Evolutionary conservation across 2,797 vertebrate genomes (phyloP), one percentile per base, ranked within the genome.

Genomic region (Acestrorhynchus altus): DNA sequence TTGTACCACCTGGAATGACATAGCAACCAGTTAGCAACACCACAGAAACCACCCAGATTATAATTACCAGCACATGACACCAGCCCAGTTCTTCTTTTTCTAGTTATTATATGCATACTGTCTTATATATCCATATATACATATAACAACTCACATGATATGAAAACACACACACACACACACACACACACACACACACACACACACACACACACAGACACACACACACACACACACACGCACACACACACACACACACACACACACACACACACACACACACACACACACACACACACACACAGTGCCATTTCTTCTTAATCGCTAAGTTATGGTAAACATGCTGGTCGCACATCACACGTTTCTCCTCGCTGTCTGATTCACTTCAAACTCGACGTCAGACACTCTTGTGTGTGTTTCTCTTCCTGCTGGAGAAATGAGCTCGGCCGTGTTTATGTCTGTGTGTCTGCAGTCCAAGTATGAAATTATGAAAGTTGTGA

Each of bases 401-500:
- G 13, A 24, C 52, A 11, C 11, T 8, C 18, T 8, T n/a, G 54
- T 11, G 9, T 28, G 8, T 59, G 56, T 59, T 59, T 59, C 28
- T 16, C 12, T 16, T 35, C 31, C 6, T 35, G 31, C 31, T 35
- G 31, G 31, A 35, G 31, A 35, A 28, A 26, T 7, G 16, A 20
- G 16, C 16, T 40, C 16, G 10, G 8, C 13, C 40, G 42, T 73
- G 46, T 61, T 13, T 42, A 40, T 18, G 22, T 66, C n/a, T 67
- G 46, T n/a, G 46, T 64, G 44, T 54, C 49, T 54, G 65, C 42
- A 24, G 39, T 70, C 59, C 49, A 80, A 56, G 47, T 75, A 80
- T 80, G 65, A 80, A 74, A 80, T 80, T 68, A 64, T 35, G 24
- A 70, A 57, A 69, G 40, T 20, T 56, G 46, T 79, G 64, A 79